Percentiles rank a stretch among this genome's conserved stretches.
phyloP scores from a whole-genome alignment of 2,888 invertebrate genomes.

The Labia minor region DNA sequence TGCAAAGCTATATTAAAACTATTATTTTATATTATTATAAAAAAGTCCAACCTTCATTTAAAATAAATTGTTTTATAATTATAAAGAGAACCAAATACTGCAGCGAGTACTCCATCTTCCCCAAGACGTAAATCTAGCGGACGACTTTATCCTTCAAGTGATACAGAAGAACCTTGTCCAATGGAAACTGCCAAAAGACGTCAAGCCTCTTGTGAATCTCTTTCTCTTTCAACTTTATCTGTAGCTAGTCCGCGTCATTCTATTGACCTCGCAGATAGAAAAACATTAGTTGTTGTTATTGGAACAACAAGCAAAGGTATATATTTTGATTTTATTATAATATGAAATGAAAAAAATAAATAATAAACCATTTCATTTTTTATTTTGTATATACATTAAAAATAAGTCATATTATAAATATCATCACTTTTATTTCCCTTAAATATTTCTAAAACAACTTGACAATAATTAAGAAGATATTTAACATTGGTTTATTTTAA shows the following conservation, averaged over 20 bases:
- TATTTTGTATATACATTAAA: too few relatives aligned
- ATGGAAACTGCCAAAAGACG: constrained; percentile 18
- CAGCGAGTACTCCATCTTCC: constrained; percentile 26
- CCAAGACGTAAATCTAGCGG: constrained; percentile 26
- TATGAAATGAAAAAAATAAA: too few relatives aligned
- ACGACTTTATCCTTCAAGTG: constrained; percentile 45
- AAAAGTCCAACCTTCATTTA: too few relatives aligned
- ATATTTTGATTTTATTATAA: constrained; percentile 2
- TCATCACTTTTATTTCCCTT: too few relatives aligned
- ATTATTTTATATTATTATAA: too few relatives aligned
- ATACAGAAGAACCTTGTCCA: constrained; percentile 39
- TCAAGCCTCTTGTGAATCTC: constrained; percentile 43
- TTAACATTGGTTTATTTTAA: too few relatives aligned
- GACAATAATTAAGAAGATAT: too few relatives aligned
- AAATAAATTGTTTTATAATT: too few relatives aligned
- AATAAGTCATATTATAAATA: too few relatives aligned
- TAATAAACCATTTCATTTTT: too few relatives aligned
- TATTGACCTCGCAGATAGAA: constrained; percentile 40
- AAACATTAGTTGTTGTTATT: constrained; percentile 45
- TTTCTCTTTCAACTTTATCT: constrained; percentile 40
- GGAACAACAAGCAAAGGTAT: constrained; percentile 30
- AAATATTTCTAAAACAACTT: too few relatives aligned
- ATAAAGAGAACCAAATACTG: constrained; percentile 23
- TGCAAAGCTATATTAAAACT: too few relatives aligned
- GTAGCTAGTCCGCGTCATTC: constrained; percentile 43